Base-by-base conservation (phyloP, 2,797 vertebrate genomes). In the Champsocephalus gunnari region DNA sequence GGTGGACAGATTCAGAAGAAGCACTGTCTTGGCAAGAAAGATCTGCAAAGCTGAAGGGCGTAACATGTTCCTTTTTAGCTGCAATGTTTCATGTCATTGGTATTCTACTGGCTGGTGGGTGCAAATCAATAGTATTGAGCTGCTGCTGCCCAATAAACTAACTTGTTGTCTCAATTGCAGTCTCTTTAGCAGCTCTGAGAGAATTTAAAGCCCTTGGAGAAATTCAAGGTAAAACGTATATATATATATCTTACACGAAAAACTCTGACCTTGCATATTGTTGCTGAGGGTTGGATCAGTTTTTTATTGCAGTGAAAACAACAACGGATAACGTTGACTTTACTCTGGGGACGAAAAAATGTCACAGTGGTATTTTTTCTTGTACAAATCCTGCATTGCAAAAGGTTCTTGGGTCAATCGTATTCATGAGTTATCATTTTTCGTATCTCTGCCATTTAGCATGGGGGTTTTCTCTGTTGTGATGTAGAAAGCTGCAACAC, bases 81-180 rank as follows among this genome's bases (percentile, higher is more conserved):
- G 83, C 81, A 87, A 75, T 81, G 85, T 87, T 90, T 88, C 84
- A 86, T 80, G 89, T 92, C 89, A 90, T 95, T 94, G 89, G 81
- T 88, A 94, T 94, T 93, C 93, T 76, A 79, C 83, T 32, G 82
- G 88, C 90, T 80, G 70, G 66, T 85, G 81, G 71, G 69, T 45
- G 51, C 83, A 64, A 73, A 93, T 95, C 93, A 67, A 94, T 94
- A 91, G 51, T 92, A 94, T 93, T 66, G 91, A 93, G 73, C 91
- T 79, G 79, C 85, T 64, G 77, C 65, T 78, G 85, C 90, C 91
- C 91, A 91, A 92, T 93, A 93, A 93, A 93, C 90, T 92, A 87
- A 92, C 89, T 85, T 93, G 93, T 91, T 93, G 93, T 94, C 93
- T 95, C 91, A 94, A 90, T 93, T 88, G 86, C 73, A 85, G 90